These are phyloP conservation scores for Carlito syrichta DNA, from an alignment of 2,113 vertebrate species.

Conservation along the genomic window DNA sequence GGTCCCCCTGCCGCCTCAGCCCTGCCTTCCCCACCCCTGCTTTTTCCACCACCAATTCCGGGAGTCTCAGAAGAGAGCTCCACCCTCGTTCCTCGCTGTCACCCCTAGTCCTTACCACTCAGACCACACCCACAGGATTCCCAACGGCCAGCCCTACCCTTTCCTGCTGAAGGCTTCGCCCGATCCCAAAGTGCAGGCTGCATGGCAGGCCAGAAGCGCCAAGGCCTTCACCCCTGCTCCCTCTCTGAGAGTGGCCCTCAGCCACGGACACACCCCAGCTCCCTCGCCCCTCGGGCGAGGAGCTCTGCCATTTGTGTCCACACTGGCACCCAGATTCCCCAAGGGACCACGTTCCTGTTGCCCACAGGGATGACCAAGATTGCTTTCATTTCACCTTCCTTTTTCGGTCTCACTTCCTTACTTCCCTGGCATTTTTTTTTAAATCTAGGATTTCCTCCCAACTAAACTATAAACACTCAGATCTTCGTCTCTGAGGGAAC, in stretches of 20 bases:
- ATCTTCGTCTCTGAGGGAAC: background rate
- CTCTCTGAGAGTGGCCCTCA: background rate
- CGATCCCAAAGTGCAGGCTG: background rate
- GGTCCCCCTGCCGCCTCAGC: background rate
- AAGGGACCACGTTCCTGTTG: background rate
- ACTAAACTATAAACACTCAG: background rate
- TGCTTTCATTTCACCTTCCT: background rate
- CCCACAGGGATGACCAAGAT: background rate
- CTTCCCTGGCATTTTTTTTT: background rate
- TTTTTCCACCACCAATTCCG: background rate
- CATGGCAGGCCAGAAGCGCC: background rate
- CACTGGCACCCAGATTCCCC: background rate
- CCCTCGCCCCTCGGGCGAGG: background rate
- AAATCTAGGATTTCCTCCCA: background rate
- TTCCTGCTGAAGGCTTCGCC: background rate
- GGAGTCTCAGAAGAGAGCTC: background rate
- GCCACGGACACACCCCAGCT: background rate
- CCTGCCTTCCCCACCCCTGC: background rate
- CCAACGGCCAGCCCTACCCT: background rate
- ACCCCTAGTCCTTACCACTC: background rate
- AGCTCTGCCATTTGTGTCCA: background rate
- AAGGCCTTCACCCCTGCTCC: background rate
- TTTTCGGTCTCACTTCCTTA: background rate
- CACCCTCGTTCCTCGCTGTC: background rate
- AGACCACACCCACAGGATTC: background rate